Evolutionary conservation across 2,113 vertebrate genomes (phyloP), one percentile per base, ranked within the genome.

Genomic region (Pedionomus torquatus): DNA sequence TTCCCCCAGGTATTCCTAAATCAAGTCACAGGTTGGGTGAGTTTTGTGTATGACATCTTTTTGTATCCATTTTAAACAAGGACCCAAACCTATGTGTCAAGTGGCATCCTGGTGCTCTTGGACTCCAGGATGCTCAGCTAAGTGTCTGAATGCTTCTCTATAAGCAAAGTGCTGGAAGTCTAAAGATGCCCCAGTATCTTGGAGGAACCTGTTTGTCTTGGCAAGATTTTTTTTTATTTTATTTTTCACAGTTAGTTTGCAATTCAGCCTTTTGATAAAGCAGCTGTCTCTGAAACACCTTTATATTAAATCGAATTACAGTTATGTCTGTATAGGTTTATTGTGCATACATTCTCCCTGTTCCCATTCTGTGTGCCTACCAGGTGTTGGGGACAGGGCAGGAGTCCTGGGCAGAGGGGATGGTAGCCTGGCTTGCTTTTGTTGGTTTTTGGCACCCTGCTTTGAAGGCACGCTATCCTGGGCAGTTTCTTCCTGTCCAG

Each of bases 51-150:
- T 82, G 51, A 3, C 41, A 52, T 74, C 35, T 31, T 84, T 90
- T 63, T 43, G 7, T 82, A 35, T 63, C 52, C 0, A 1, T 79
- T 85, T 75, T 44, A 71, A 83, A 78, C 25, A 10, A 24, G 58
- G 51, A 35, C 31, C 10, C 28, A 37, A 24, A 57, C 26, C 23
- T 25, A 1, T 43, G 5, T 1, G 1, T 76, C 0, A 0, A 48
- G 60, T 1, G 1, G 8, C 70, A 13, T 66, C 17, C n/a, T 46
- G 24, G 19, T 61, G 17, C 13, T 54, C 21, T 77, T 1, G 1
- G 19, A 20, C 31, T 76, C 21, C 39, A 41, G 52, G 25, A 30
- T 0, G 3, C 13, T 31, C 9, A 25, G 12, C 0, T 60, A 37
- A 39, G 20, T 55, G 28, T n/a, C 33, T 54, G 23, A 87, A 51